A percentile compares a stretch with the other conserved stretches of the same genome.
phyloP scores from a whole-genome alignment of 1,140 invertebrate species.

The Eubasilissa regina region DNA sequence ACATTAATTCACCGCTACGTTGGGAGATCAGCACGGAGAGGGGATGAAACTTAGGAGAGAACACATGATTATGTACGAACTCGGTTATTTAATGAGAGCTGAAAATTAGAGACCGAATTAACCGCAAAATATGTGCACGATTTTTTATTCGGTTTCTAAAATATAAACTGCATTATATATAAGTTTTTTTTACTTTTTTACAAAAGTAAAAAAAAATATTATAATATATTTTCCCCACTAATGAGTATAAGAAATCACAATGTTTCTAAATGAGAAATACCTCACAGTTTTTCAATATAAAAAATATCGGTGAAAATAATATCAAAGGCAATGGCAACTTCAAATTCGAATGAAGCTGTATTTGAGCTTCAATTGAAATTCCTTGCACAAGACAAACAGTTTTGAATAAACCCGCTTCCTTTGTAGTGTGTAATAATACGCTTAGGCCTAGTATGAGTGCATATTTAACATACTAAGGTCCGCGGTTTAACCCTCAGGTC shows the following conservation, averaged over 20 bases:
- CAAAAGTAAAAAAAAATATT: no score
- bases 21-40: not conserved
- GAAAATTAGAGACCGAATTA: no score
- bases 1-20: conserved; percentile 57
- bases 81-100: not conserved
- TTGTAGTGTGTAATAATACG: not conserved
- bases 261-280: no score
- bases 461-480: conserved; percentile 4
- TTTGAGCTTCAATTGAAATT: not conserved
- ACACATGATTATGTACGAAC: not conserved
- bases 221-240: no score
- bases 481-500: not conserved
- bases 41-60: not conserved
- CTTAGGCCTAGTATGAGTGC: not conserved
- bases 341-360: not conserved
- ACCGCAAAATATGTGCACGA: no score
- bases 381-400: not conserved
- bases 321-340: no score
- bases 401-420: conserved; percentile 8
- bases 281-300: no score
- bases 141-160: no score
- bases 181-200: no score
- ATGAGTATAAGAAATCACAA: no score
- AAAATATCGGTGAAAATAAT: no score
- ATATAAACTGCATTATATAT: no score